A percentile compares a stretch with the other conserved stretches of the same genome.
Evolutionary conservation across 1,140 invertebrate species (phyloP).

Genomic region (Brachionus rubens): DNA sequence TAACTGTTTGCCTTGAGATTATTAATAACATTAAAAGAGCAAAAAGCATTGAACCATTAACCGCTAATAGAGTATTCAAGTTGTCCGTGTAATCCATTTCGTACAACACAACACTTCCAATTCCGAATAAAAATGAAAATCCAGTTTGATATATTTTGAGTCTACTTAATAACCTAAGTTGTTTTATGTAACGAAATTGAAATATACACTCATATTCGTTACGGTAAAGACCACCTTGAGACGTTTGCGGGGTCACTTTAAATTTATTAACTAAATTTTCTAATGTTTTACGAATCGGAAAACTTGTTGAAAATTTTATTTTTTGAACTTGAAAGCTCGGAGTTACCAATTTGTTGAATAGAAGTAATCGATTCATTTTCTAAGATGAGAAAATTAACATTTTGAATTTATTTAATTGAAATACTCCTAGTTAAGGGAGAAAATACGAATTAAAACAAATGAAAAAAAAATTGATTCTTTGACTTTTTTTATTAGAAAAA

Average conservation of each 20-base stretch:
- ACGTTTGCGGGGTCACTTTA: not conserved
- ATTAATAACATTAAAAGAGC: constrained; percentile 27
- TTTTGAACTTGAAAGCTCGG: too few species aligned
- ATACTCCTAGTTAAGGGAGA: constrained; percentile 15
- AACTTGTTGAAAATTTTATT: too few species aligned
- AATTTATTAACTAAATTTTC: not conserved
- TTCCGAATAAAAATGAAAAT: not conserved
- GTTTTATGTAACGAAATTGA: constrained; percentile 40
- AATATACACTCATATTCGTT: constrained; percentile 31
- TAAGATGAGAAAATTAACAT: not conserved
- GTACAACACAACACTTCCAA: constrained; percentile 2
- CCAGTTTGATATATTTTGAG: constrained; percentile 42
- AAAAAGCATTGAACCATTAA: constrained; percentile 26
- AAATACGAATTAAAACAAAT: not conserved
- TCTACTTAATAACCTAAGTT: constrained; percentile 28
- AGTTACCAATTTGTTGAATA: not conserved
- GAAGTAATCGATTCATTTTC: not conserved
- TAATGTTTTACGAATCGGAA: too few species aligned
- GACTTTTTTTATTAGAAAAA: not conserved
- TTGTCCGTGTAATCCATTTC: constrained; percentile 10
- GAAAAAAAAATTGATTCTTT: not conserved
- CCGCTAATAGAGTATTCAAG: not conserved
- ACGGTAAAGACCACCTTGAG: not conserved
- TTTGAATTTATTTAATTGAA: not conserved
- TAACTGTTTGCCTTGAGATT: constrained; percentile 37